Base-by-base conservation (phyloP, 2,113 vertebrate species). In the Pangasianodon hypophthalmus region DNA sequence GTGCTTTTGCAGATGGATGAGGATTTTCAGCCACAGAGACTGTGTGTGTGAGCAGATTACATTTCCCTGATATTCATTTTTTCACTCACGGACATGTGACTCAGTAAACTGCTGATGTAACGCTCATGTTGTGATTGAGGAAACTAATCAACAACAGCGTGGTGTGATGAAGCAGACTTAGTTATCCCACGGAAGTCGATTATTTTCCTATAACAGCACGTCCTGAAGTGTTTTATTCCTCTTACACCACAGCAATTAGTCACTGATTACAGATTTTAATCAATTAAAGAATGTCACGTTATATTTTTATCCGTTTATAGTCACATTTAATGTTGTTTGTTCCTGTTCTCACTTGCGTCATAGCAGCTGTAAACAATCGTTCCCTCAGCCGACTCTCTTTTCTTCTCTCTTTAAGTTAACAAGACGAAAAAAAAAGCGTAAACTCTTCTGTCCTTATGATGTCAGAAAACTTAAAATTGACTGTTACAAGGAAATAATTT, bases 31-130 rank as follows among this genome's bases (percentile, higher is more conserved):
- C 62, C 41, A 37, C 32, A 87, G 29, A 29, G 16, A 26, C 32
- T 60, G 54, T 84, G 58, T 67, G 41, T 86, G 58, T 82, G 77
- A 13, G n/a, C n/a, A 69, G 64, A 69, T 67, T n/a, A 67, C 62
- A 67, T 13, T 69, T 69, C 2, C 60, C 7, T 18, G 60, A 62
- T 26, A 69, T 69, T n/a, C 3, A 13, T 69, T 69, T 69, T n/a
- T 69, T 32, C 10, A 2, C 26, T n/a, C 29, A 0, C 13, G 10
- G 9, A 14, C 64, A 32, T 32, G n/a, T 37, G n/a, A 37, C n/a
- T 71, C 32, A 18, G 67, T 71, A 37, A 37, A 26, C 62, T 26
- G 9, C 62, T 2, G 62, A 67, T 3, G 62, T 13, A 10, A 9
- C 29, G 2, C 4, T 69, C 64, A 14, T 4, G 3, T 64, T 29